A percentile compares a stretch with the other conserved stretches of the same genome.
These are phyloP conservation scores for Triplophysa dalaica DNA, from an alignment of 2,113 vertebrate species.

Conservation along the genomic window DNA sequence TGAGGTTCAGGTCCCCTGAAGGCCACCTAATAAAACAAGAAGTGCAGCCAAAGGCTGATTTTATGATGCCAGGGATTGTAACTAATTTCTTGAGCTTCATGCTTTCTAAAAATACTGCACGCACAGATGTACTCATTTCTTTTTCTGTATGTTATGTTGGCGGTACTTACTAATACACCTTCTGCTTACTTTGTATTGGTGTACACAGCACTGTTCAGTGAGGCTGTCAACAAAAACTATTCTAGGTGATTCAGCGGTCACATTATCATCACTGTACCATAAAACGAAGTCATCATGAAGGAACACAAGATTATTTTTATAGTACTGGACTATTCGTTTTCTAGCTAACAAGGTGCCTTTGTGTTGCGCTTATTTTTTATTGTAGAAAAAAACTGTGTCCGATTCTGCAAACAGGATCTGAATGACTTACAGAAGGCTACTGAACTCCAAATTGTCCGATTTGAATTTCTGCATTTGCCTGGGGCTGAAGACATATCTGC, in stretches of 20 bases:
- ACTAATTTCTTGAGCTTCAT: background rate
- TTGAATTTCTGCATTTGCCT: background rate
- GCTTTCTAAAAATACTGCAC: background rate
- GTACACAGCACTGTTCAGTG: background rate
- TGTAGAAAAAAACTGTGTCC: too few relatives aligned
- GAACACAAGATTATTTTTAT: background rate
- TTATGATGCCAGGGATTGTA: background rate
- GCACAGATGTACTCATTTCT: background rate
- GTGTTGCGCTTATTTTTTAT: too few relatives aligned
- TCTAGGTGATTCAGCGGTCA: constrained; percentile 6
- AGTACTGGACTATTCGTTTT: background rate
- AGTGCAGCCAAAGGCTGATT: background rate
- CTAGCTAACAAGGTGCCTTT: background rate
- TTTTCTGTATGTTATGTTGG: background rate
- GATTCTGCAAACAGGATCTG: background rate
- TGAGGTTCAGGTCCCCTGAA: background rate
- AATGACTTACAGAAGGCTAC: background rate
- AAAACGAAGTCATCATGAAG: background rate
- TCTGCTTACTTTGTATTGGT: background rate
- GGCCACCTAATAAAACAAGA: background rate
- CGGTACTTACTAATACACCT: background rate
- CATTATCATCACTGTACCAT: background rate
- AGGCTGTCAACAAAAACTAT: background rate
- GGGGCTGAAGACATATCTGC: background rate
- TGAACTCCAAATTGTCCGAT: background rate